A percentile compares a stretch with the other conserved stretches of the same genome.
Conservation (phyloP, 2,888 invertebrate genomes). For the Diplolepis rosae region DNA sequence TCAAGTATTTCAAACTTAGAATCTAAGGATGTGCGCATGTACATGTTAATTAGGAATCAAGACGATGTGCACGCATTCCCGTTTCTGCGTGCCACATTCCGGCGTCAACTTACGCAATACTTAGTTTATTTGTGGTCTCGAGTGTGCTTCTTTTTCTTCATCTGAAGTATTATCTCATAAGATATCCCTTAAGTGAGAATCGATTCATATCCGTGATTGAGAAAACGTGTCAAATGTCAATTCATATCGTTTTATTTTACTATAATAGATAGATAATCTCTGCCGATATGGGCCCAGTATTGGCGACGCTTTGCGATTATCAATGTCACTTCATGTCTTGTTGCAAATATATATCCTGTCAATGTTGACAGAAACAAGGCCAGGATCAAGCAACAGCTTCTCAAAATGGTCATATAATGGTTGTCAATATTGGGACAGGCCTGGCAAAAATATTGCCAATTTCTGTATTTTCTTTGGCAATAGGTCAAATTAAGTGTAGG, state of each 20-base stretch:
- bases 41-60: slow-evolving; percentile 17
- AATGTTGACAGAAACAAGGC: too few species aligned
- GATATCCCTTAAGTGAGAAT: background rate
- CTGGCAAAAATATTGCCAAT: too few species aligned
- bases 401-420: too few species aligned
- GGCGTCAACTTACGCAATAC: background rate
- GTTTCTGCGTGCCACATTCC: slow-evolving; percentile 16
- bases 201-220: background rate
- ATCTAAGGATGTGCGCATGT: background rate
- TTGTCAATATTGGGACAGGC: too few species aligned
- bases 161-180: background rate
- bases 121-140: slow-evolving; percentile 7
- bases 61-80: slow-evolving; percentile 32
- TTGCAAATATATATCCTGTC: too few species aligned
- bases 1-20: background rate
- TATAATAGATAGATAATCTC: too few species aligned
- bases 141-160: background rate
- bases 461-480: too few species aligned
- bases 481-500: too few species aligned
- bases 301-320: too few species aligned
- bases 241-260: background rate
- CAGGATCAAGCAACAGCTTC: too few species aligned
- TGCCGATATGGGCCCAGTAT: too few species aligned
- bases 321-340: too few species aligned
- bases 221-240: background rate